A percentile compares a stretch with the other conserved stretches of the same genome.
Conservation (phyloP, 2,888 invertebrate species). For the Stenotaenia linearis region DNA sequence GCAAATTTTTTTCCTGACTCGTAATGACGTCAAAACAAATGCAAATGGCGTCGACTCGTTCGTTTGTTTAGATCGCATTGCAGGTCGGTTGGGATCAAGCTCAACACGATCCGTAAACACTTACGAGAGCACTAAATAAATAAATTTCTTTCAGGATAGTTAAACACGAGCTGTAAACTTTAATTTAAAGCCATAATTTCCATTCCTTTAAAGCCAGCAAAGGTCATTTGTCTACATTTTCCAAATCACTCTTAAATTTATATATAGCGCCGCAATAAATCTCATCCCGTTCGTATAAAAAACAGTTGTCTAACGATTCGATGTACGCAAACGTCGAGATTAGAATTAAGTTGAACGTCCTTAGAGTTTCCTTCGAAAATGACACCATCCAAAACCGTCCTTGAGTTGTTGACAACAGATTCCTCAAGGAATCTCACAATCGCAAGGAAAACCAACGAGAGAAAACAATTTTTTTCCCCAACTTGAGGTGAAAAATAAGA, state of each 20-base stretch:
- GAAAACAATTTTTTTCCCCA: background rate
- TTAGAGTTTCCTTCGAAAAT: background rate
- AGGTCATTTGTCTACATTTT: background rate
- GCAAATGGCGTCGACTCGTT: too few relatives aligned
- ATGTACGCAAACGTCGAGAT: too few relatives aligned
- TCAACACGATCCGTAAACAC: background rate
- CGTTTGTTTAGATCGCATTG: background rate
- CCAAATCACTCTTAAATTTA: background rate
- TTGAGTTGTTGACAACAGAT: constrained; percentile 1
- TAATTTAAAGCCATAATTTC: background rate
- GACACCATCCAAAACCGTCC: background rate
- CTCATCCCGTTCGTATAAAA: background rate
- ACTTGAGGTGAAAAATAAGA: background rate
- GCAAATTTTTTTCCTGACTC: too few relatives aligned
- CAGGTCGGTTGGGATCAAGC: background rate
- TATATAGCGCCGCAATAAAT: background rate
- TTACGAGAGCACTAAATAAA: background rate
- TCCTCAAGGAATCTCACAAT: background rate
- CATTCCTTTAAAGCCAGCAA: background rate
- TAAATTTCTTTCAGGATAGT: background rate
- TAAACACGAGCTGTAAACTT: too few relatives aligned
- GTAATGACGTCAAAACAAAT: too few relatives aligned
- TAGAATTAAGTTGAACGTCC: too few relatives aligned
- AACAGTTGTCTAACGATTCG: too few relatives aligned
- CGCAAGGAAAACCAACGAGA: background rate